Evolutionary conservation across 2,888 invertebrate genomes (phyloP), one percentile per base, ranked within the genome.

Genomic region (Amorpha juglandis): DNA sequence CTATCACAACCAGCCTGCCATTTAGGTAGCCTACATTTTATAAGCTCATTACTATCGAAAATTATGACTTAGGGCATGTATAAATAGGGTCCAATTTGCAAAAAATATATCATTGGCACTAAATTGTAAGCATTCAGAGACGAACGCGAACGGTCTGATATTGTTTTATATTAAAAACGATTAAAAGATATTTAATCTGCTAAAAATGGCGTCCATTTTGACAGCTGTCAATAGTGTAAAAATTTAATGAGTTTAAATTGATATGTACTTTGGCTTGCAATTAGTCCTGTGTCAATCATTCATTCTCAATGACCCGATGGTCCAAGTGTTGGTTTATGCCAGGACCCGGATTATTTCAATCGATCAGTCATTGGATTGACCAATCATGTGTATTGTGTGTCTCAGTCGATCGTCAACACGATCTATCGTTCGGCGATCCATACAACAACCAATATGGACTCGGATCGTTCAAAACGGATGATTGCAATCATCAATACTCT

Each of bases 1-100:
- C 74, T 72, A 73, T 90, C 89, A 90, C 90, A 89, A 89, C 89
- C 85, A 81, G 82, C 85, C 87, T 79, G 77, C 78, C 73, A 75
- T 76, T 73, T 73, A 76, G 71, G 79, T 81, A 80, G 81, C 79
- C 84, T 83, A 84, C 72, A 16, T 38, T 45, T 16, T 69, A 45
- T 87, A 89, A 89, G 89, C 88, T 89, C 89, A 79, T 86, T 74
- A 71, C 73, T 74, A 70, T 71, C 73, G 73, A 75, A 82, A 67
- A 79, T 72, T 71, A 78, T 77, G 72, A 81, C 75, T 78, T 76
- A 71, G 66, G 71, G 64, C 63, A 73, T 75, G 68, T 70, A 65
- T n/a, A 63, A 69, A 70, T 74, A 74, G 52, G 74, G 70, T 73
- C 64, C 70, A 77, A 81, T 75, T 79, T 71, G 69, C 71, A 71